Evolutionary conservation across 1,140 invertebrate genomes (phyloP).

Genomic region (Copidosoma floridanum): DNA sequence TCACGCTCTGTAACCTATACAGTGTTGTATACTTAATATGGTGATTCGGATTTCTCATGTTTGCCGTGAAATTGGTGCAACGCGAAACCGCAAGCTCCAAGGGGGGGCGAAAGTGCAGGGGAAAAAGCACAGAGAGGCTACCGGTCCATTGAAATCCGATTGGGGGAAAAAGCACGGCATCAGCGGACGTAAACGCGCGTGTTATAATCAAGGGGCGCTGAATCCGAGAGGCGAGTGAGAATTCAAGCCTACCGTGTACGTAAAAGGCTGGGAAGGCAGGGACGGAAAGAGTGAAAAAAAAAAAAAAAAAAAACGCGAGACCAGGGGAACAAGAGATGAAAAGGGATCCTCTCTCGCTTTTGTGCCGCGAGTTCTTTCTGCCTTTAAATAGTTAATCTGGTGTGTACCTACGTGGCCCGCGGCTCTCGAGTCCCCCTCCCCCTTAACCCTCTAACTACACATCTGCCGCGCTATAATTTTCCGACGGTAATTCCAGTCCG

Average conservation of each 20-base stretch:
- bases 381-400: constrained; percentile 20
- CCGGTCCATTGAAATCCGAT: constrained; percentile 16
- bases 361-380: constrained; percentile 12
- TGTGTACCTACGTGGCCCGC: too few relatives aligned
- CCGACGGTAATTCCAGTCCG: constrained; percentile 2
- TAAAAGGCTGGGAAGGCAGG: background rate
- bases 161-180: background rate
- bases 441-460: constrained; percentile 8
- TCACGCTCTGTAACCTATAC: constrained; percentile 26
- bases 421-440: too few relatives aligned
- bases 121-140: too few relatives aligned
- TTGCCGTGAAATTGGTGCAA: too few relatives aligned
- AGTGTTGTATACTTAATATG: background rate
- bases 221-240: too few relatives aligned
- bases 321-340: constrained; percentile 5
- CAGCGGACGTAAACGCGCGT: background rate
- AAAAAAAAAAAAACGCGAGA: too few relatives aligned
- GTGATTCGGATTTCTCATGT: too few relatives aligned
- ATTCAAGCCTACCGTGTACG: too few relatives aligned
- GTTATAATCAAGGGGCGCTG: constrained; percentile 17
- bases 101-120: background rate
- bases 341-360: constrained; percentile 20
- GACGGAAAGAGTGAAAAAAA: background rate
- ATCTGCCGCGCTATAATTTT: constrained; percentile 17
- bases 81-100: too few relatives aligned